These are phyloP conservation scores for western clawed frog (Xenopus tropicalis) DNA, from an alignment of 2,113 vertebrate genomes.

Conservation along the genomic window DNA sequence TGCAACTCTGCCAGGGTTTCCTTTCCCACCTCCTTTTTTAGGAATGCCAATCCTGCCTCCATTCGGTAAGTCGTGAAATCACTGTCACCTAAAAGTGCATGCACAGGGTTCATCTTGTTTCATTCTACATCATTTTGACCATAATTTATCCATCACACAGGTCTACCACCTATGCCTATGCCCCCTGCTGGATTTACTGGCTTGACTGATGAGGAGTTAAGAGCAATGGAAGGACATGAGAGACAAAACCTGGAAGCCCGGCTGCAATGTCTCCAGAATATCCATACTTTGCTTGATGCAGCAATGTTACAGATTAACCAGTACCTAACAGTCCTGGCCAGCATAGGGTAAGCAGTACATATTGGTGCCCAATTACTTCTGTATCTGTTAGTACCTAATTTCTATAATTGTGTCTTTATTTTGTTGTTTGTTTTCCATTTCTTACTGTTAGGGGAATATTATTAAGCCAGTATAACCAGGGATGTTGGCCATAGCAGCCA, in stretches of 20 bases:
- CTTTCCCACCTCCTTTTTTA: slow-evolving; percentile 87
- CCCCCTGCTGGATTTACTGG: slow-evolving; percentile 82
- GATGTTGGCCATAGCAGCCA: not conserved
- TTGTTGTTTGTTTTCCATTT: no score
- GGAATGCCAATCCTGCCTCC: slow-evolving; percentile 84
- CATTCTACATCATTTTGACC: no score
- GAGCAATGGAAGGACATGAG: slow-evolving; percentile 86
- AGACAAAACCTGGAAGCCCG: slow-evolving; percentile 84
- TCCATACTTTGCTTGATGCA: slow-evolving; percentile 88
- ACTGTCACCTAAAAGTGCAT: no score
- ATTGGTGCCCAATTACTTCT: not conserved
- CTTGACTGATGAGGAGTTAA: slow-evolving; percentile 83
- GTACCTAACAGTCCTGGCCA: slow-evolving; percentile 84
- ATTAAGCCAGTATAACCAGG: not conserved
- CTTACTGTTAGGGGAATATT: no score
- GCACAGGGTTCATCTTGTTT: not conserved
- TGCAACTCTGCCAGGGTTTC: slow-evolving; percentile 67
- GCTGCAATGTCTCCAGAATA: slow-evolving; percentile 90
- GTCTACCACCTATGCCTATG: slow-evolving; percentile 84
- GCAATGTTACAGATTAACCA: slow-evolving; percentile 97
- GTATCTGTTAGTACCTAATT: fast-evolving
- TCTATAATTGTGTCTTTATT: not conserved
- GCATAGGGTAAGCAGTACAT: slow-evolving; percentile 64
- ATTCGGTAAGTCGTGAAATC: slow-evolving; percentile 68
- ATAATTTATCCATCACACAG: slow-evolving; percentile 39